Conservation (phyloP, 2,797 vertebrate genomes). For the Poeciliopsis paucimaculata region DNA sequence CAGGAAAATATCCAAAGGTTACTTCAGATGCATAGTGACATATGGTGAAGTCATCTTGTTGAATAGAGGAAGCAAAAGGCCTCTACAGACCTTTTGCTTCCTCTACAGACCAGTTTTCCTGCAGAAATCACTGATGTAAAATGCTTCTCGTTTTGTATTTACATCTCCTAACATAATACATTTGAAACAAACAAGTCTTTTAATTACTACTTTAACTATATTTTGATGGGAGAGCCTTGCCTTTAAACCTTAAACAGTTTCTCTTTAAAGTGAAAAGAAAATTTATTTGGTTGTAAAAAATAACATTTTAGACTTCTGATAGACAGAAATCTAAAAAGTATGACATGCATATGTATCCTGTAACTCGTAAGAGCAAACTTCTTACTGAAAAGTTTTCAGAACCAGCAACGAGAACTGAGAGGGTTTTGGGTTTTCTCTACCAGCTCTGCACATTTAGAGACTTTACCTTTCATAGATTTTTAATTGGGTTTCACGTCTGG, state of each 20-base stretch:
- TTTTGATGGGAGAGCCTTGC: neutral
- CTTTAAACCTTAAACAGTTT: neutral
- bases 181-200: constrained; percentile 1
- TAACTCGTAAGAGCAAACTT: neutral
- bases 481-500: neutral
- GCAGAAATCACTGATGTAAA: constrained; percentile 7
- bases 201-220: neutral
- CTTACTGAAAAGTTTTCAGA: neutral
- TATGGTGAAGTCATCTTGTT: constrained; percentile 47
- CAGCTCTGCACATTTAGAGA: neutral
- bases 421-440: neutral
- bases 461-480: neutral
- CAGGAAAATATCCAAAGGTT: constrained; percentile 11
- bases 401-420: neutral
- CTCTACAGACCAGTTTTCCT: constrained; percentile 27
- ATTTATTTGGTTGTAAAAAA: neutral
- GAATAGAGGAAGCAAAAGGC: constrained; percentile 26
- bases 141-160: constrained; percentile 7
- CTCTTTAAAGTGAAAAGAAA: neutral
- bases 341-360: neutral
- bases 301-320: neutral
- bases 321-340: neutral
- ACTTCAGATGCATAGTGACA: constrained; percentile 33
- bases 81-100: constrained; percentile 18
- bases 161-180: constrained; percentile 2